These are phyloP conservation scores for Polypedilum vanderplanki DNA, from an alignment of 1,140 invertebrate species.

Conservation along the genomic window DNA sequence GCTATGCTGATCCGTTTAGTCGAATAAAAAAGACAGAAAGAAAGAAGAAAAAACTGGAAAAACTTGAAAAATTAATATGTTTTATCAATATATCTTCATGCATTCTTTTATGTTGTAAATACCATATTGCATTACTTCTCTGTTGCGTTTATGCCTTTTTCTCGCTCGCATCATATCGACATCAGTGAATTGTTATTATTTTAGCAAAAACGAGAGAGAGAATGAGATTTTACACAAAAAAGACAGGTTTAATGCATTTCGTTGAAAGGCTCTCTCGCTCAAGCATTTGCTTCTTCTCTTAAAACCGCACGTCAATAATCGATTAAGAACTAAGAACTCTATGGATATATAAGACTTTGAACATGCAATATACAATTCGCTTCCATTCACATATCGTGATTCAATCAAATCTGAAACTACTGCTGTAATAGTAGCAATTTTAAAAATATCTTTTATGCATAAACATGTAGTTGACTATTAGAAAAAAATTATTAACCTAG, in stretches of 20 bases:
- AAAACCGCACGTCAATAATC: slow-evolving; percentile 26
- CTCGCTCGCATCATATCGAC: background rate
- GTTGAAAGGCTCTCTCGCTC: background rate
- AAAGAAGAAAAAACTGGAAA: slow-evolving; percentile 7
- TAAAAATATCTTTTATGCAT: too few species aligned
- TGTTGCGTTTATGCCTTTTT: background rate
- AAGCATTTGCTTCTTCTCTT: background rate
- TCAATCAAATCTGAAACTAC: background rate
- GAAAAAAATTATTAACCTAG: too few species aligned
- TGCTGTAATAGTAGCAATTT: background rate
- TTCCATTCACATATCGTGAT: background rate
- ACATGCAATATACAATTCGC: background rate
- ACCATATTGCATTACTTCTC: slow-evolving; percentile 24
- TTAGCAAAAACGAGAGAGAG: background rate
- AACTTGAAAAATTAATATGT: slow-evolving; percentile 28
- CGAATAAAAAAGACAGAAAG: background rate
- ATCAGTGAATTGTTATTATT: slow-evolving; percentile 2
- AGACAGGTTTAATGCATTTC: slow-evolving; percentile 9
- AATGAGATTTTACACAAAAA: background rate
- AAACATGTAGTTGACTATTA: too few species aligned
- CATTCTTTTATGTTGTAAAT: slow-evolving; percentile 28
- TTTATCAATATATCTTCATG: slow-evolving; percentile 29
- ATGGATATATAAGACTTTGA: slow-evolving; percentile 11
- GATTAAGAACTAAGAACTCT: slow-evolving; percentile 28
- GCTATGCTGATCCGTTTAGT: background rate